Percentiles rank a stretch among this genome's conserved stretches.
These are phyloP conservation scores for Ptychadena robeensis DNA, from an alignment of 2,797 vertebrate species.

Conservation along the genomic window DNA sequence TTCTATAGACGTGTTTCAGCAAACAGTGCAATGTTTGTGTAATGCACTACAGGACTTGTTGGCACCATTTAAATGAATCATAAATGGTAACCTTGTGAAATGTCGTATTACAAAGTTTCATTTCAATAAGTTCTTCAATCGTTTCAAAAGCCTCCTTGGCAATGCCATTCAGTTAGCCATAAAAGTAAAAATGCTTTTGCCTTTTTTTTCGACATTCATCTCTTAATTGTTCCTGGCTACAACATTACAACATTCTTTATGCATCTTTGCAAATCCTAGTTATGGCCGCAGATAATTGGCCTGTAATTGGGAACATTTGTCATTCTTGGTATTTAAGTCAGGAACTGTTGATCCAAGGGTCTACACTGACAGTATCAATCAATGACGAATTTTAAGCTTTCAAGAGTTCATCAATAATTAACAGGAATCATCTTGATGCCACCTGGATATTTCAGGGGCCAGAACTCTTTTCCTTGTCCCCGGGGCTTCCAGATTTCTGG, in stretches of 20 bases:
- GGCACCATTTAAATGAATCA: no score
- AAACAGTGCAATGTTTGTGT: not conserved
- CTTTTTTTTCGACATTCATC: slow-evolving; percentile 1
- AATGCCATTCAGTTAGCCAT: not conserved
- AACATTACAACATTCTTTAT: not conserved
- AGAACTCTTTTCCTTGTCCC: slow-evolving; percentile 34
- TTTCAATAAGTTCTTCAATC: not conserved
- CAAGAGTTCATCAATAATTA: slow-evolving; percentile 51
- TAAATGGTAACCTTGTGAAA: not conserved
- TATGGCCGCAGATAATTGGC: slow-evolving; percentile 9
- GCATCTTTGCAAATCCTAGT: not conserved
- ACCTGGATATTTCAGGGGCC: slow-evolving; percentile 16
- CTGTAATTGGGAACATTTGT: not conserved
- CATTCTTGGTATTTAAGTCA: not conserved
- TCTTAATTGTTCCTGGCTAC: not conserved
- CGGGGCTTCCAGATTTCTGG: slow-evolving; percentile 33
- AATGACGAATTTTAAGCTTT: slow-evolving; percentile 16
- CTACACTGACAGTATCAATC: slow-evolving; percentile 13
- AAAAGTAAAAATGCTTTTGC: not conserved
- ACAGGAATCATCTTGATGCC: slow-evolving; percentile 48
- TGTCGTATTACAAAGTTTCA: not conserved
- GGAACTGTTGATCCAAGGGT: not conserved
- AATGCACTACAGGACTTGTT: not conserved
- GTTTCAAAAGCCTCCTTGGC: not conserved
- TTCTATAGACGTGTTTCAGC: not conserved